phyloP scores from a whole-genome alignment of 37 sponge, comb jelly and placozoan genomes.

The Ephydatia muelleri region DNA sequence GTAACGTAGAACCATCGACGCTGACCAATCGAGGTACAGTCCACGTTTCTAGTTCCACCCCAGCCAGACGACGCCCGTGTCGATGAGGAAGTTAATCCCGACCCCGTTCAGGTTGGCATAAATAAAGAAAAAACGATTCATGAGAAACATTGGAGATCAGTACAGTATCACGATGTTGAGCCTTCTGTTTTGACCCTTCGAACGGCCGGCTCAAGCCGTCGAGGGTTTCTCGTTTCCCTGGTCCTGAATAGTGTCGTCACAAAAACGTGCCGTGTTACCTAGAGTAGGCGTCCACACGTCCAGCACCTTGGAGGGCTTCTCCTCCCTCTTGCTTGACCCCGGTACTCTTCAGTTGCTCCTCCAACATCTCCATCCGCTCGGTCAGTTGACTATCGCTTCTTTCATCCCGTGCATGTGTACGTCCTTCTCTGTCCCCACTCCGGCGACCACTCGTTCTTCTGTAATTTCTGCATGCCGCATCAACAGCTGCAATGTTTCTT shows the following conservation, averaged over 20 bases:
- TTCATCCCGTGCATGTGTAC: too few relatives aligned
- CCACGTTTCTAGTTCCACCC: background rate
- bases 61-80: constrained; percentile 22
- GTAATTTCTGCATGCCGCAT: background rate
- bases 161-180: too few relatives aligned
- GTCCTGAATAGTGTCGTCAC: background rate
- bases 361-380: too few relatives aligned
- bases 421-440: background rate
- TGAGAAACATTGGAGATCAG: too few relatives aligned
- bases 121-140: background rate
- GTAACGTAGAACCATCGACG: constrained; percentile 30
- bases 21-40: constrained; percentile 21
- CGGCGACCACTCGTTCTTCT: background rate
- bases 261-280: background rate
- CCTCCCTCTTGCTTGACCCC: too few relatives aligned
- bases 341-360: background rate
- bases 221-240: constrained; percentile 20
- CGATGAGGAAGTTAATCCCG: constrained; percentile 2
- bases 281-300: background rate
- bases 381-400: too few relatives aligned
- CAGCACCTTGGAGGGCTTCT: constrained; percentile 4
- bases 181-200: background rate
- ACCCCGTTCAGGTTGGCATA: constrained; percentile 26
- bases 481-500: background rate
- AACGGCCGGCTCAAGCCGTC: constrained; percentile 3